Evolutionary conservation across 2,113 vertebrate species (phyloP).

Genomic region (Lepus americanus): DNA sequence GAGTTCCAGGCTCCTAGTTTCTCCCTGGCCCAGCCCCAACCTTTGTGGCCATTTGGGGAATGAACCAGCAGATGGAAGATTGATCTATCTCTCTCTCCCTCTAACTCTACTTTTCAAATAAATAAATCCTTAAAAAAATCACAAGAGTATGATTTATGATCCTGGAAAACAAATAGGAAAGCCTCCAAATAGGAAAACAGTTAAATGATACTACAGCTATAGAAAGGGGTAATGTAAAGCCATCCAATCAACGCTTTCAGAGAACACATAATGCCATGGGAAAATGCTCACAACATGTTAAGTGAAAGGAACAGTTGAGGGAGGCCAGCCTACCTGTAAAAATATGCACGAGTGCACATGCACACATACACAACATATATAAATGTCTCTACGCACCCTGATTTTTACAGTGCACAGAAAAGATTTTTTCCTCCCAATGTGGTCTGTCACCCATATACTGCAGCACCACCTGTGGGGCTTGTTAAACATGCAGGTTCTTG

Average conservation of each 20-base stretch:
- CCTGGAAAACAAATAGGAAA: slow-evolving; percentile 39
- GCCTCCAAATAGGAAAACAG: slow-evolving; percentile 1
- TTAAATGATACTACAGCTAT: not conserved
- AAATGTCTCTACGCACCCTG: not conserved
- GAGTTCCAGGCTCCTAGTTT: no score
- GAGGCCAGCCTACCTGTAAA: slow-evolving; percentile 39
- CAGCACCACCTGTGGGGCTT: not conserved
- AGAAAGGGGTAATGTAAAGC: not conserved
- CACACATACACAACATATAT: not conserved
- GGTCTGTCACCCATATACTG: not conserved
- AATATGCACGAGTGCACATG: not conserved
- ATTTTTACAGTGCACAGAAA: not conserved
- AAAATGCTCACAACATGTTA: slow-evolving; percentile 1
- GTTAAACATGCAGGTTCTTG: not conserved
- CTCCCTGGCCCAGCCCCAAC: no score
- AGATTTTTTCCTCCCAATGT: not conserved
- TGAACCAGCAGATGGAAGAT: no score
- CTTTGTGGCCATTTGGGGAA: no score
- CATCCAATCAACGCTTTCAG: slow-evolving; percentile 24
- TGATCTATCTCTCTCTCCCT: no score
- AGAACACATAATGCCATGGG: not conserved
- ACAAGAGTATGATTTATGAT: not conserved
- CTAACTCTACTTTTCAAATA: no score
- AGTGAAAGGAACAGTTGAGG: slow-evolving; percentile 47
- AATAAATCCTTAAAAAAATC: no score